phyloP scores from a whole-genome alignment of 2,113 vertebrate species.

The Myrmophylax atrothorax region DNA sequence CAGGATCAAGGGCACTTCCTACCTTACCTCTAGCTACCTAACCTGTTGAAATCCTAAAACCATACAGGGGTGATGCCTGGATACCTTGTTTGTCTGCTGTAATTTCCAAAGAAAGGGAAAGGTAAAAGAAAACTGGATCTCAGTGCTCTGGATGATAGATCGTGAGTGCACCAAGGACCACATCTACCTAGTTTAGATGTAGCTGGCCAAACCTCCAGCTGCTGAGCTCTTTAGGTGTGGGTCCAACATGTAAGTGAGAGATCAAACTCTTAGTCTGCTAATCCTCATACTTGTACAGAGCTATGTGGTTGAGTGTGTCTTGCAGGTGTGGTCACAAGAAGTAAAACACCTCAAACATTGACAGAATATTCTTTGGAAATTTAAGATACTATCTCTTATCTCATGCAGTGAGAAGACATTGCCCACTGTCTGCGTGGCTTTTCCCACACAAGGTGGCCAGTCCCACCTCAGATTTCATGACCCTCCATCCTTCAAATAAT shows the following conservation, averaged over 20 bases:
- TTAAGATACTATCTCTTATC: not conserved
- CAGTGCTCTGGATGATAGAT: not conserved
- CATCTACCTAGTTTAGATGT: rapidly evolving
- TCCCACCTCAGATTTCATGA: not conserved
- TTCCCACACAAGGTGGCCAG: not conserved
- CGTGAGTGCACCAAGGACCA: not conserved
- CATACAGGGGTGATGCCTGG: not conserved
- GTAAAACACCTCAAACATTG: not conserved
- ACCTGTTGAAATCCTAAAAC: not conserved
- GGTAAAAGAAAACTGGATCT: not conserved
- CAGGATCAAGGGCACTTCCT: not conserved
- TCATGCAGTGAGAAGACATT: not conserved
- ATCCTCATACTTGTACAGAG: not conserved
- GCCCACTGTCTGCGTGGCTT: not conserved
- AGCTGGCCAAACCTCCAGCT: not conserved
- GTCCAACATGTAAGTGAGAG: not conserved
- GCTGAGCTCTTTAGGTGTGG: not conserved
- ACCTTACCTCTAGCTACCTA: not conserved
- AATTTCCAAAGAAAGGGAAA: not conserved
- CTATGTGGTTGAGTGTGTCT: not conserved
- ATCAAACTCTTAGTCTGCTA: not conserved
- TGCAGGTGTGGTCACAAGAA: not conserved
- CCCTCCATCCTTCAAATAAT: not conserved
- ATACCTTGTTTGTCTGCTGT: not conserved
- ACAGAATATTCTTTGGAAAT: not conserved